These are phyloP conservation scores for Setophaga coronata DNA, from an alignment of 2,113 vertebrate genomes.

Conservation along the genomic window DNA sequence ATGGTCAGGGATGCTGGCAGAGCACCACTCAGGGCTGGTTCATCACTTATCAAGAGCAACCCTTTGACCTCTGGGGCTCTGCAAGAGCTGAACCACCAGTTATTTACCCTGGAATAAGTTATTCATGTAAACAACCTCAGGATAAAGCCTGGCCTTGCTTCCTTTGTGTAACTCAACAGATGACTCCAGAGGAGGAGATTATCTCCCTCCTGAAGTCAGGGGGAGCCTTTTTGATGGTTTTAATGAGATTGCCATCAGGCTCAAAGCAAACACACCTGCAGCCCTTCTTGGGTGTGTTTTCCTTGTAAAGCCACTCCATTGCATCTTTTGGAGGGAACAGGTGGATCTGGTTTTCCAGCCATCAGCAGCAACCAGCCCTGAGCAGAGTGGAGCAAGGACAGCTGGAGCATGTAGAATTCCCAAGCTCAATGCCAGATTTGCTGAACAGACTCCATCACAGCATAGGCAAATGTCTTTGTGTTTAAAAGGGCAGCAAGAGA, in stretches of 20 bases:
- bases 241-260: background rate
- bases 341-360: background rate
- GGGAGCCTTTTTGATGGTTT: background rate
- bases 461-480: background rate
- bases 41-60: background rate
- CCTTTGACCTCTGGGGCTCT: background rate
- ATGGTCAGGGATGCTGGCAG: background rate
- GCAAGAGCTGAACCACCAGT: background rate
- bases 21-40: background rate
- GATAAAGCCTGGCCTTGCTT: background rate
- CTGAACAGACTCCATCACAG: background rate
- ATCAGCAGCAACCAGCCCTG: background rate
- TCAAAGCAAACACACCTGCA: background rate
- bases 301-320: background rate
- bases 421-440: background rate
- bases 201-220: background rate
- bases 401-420: background rate
- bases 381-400: background rate
- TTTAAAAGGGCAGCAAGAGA: background rate
- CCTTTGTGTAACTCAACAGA: accelerated
- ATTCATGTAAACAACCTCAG: background rate
- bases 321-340: background rate
- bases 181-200: background rate
- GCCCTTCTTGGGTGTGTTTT: background rate
- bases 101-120: background rate